Evolutionary conservation across 2,888 invertebrate genomes (phyloP).

Genomic region (Tethea ocularis): DNA sequence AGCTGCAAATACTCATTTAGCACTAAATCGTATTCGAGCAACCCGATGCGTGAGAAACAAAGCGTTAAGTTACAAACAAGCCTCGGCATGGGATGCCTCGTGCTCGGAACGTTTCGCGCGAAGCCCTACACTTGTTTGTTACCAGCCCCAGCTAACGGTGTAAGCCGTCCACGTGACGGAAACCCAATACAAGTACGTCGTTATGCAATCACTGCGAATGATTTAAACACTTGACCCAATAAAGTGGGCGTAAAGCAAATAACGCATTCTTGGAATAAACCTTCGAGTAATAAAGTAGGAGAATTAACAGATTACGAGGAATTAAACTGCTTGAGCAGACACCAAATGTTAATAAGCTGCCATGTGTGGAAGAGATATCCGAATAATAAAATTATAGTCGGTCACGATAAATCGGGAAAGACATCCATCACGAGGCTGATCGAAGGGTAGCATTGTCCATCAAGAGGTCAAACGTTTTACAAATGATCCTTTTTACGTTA

Average conservation of each 20-base stretch:
- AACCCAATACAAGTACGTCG: constrained; percentile 46
- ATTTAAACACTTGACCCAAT: constrained; percentile 55
- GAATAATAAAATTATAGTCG: constrained; percentile 24
- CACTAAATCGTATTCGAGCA: constrained; percentile 31
- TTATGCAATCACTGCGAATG: constrained; percentile 50
- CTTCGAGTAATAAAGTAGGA: not conserved
- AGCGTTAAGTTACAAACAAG: constrained; percentile 52
- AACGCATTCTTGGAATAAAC: constrained; percentile 29
- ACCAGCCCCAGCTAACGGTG: constrained; percentile 47
- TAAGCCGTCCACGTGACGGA: constrained; percentile 48
- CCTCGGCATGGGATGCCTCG: constrained; percentile 36
- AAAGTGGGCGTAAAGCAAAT: constrained; percentile 35
- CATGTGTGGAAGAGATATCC: not conserved
- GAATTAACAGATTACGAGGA: not conserved
- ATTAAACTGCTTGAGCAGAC: not conserved
- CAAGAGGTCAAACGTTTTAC: constrained; percentile 54
- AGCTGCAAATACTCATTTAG: constrained; percentile 20
- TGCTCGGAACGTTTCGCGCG: constrained; percentile 30
- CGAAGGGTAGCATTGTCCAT: constrained; percentile 44
- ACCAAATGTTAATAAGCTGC: constrained; percentile 11
- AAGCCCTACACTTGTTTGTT: constrained; percentile 50
- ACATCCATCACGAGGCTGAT: constrained; percentile 41
- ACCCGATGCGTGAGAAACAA: constrained; percentile 57
- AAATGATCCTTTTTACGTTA: constrained; percentile 53
- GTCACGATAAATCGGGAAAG: constrained; percentile 8